A percentile compares a stretch with the other conserved stretches of the same genome.
Evolutionary conservation across 2,888 invertebrate species (phyloP).

Genomic region (Lapara coniferarum): DNA sequence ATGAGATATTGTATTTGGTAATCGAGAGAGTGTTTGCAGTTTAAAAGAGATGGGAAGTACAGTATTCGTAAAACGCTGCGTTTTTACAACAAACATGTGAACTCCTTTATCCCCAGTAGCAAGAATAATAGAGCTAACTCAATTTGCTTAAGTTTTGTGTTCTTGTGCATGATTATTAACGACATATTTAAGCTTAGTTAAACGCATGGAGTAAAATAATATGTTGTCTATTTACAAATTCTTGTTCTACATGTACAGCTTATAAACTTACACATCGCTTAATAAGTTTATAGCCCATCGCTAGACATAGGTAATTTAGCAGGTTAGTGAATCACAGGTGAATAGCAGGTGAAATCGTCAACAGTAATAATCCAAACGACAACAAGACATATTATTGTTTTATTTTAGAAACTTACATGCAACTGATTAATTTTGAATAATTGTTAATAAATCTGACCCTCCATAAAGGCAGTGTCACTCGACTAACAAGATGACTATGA

Average conservation of each 20-base stretch:
- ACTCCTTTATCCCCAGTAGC: neutral
- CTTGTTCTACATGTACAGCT: too few species aligned
- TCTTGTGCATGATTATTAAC: constrained; percentile 7
- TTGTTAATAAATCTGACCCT: neutral
- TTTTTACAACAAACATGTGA: neutral
- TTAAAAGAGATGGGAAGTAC: neutral
- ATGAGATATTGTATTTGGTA: too few species aligned
- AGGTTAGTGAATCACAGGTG: too few species aligned
- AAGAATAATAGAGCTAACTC: constrained; percentile 20
- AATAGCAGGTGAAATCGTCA: too few species aligned
- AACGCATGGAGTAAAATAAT: neutral
- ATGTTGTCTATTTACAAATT: neutral
- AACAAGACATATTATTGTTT: too few species aligned
- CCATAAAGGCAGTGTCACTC: neutral
- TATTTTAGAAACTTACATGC: too few species aligned
- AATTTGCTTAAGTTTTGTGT: constrained; percentile 8
- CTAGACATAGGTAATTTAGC: too few species aligned
- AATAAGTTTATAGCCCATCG: too few species aligned
- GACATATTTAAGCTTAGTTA: constrained; percentile 7
- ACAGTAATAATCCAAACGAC: too few species aligned
- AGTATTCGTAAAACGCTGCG: neutral
- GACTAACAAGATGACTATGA: neutral
- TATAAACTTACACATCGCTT: too few species aligned
- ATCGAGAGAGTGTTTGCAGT: too few species aligned
- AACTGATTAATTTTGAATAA: too few species aligned